Conservation (phyloP, 2,888 invertebrate species). For the Gymnocheta viridis region DNA sequence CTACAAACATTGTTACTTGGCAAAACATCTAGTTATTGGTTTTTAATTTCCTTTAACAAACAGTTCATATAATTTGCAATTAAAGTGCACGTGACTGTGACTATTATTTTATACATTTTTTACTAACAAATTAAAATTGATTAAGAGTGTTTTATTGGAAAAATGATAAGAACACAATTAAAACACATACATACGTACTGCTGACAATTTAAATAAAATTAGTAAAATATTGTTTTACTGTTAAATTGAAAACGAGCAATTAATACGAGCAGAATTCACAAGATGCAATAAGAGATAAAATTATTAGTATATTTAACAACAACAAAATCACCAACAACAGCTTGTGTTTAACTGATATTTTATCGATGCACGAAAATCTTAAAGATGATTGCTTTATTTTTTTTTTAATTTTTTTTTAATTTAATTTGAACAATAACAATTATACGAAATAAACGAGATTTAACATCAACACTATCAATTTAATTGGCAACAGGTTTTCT, state of each 20-base stretch:
- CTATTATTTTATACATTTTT: not conserved
- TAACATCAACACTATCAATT: not conserved
- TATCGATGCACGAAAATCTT: not conserved
- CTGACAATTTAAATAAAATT: not conserved
- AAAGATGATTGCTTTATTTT: not conserved
- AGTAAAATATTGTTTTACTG: not conserved
- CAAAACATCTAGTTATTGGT: not conserved
- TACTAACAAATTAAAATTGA: not conserved
- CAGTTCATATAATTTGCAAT: not conserved
- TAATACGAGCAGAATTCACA: not conserved
- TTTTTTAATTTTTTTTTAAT: not conserved
- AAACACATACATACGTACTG: not conserved
- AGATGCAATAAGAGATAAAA: not conserved
- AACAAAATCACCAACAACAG: not conserved
- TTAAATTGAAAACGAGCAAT: not conserved
- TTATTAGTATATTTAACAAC: not conserved
- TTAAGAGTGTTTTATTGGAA: not conserved
- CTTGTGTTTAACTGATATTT: not conserved
- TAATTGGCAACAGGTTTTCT: conserved; percentile 43
- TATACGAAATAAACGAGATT: not conserved
- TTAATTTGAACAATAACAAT: conserved; percentile 6
- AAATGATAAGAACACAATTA: not conserved
- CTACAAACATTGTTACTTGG: not conserved
- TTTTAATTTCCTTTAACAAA: not conserved
- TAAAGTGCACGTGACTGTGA: not conserved